phyloP scores from a whole-genome alignment of 2,797 vertebrate species.

The Pygocentrus nattereri region DNA sequence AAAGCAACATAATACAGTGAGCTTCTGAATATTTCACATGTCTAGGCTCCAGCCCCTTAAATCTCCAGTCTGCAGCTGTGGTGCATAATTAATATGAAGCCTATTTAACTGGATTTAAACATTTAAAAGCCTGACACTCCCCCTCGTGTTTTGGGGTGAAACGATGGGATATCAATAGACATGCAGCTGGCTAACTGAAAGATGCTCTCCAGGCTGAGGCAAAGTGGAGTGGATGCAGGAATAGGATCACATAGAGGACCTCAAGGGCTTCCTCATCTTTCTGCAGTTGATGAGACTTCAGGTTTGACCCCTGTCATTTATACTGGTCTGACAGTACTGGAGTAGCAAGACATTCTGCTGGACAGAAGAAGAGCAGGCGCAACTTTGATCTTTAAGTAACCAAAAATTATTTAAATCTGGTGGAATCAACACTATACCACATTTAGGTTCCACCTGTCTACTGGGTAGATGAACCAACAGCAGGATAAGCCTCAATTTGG shows the following conservation, averaged over 20 bases:
- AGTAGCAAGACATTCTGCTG: background rate
- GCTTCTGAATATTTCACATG: conserved; percentile 51
- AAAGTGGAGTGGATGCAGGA: conserved; percentile 27
- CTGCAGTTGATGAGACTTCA: background rate
- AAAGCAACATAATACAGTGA: conserved; percentile 35
- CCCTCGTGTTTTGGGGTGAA: conserved; percentile 21
- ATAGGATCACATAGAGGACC: conserved; percentile 19
- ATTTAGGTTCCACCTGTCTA: background rate
- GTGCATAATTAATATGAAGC: conserved; percentile 59
- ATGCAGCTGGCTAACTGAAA: conserved; percentile 45
- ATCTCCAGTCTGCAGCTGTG: conserved; percentile 44
- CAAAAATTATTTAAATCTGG: no score
- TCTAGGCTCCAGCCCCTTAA: conserved; percentile 38
- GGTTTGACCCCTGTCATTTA: background rate
- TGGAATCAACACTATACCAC: no score
- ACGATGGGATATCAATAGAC: conserved; percentile 50
- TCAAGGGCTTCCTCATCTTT: conserved; percentile 19
- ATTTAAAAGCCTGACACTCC: conserved; percentile 45
- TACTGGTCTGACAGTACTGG: background rate
- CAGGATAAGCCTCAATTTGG: background rate
- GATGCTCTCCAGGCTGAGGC: conserved; percentile 17
- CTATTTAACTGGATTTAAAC: conserved; percentile 60
- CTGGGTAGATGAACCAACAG: background rate
- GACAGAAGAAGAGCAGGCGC: background rate
- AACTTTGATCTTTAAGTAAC: no score